A percentile compares a stretch with the other conserved stretches of the same genome.
These are phyloP conservation scores for Silurus meridionalis DNA, from an alignment of 2,113 vertebrate genomes.

Conservation along the genomic window DNA sequence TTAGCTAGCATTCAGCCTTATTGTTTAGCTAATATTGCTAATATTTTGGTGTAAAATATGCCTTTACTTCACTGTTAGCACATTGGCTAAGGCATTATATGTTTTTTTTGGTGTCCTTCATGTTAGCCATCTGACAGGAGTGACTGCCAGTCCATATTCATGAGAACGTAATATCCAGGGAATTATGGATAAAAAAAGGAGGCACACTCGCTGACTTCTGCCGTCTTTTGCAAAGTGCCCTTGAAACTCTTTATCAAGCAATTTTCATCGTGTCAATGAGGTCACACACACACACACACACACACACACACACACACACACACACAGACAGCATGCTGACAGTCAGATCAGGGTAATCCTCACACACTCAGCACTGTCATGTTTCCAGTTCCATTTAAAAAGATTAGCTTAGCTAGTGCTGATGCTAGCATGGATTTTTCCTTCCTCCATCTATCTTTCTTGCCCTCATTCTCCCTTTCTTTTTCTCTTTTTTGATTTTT, in stretches of 20 bases:
- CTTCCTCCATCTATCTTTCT: background rate
- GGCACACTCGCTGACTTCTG: background rate
- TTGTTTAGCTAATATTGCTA: background rate
- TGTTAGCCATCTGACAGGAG: background rate
- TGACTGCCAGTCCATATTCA: constrained; percentile 20
- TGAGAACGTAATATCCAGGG: constrained; percentile 22
- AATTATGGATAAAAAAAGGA: constrained; percentile 18
- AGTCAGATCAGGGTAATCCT: background rate
- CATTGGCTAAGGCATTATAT: background rate
- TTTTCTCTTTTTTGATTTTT: background rate
- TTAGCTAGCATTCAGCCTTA: background rate
- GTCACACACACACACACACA: background rate
- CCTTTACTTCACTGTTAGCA: background rate
- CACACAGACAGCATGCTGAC: background rate
- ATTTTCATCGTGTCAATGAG: constrained; percentile 17
- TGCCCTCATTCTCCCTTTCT: background rate
- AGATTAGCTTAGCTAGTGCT: background rate
- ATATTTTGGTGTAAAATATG: background rate
- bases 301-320: background rate
- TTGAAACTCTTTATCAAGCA: constrained; percentile 15
- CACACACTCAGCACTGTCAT: background rate
- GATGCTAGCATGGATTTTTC: background rate
- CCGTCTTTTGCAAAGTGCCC: constrained; percentile 16
- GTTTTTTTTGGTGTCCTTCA: background rate
- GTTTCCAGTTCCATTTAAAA: background rate